These are phyloP conservation scores for Hoplias malabaricus DNA, from an alignment of 2,113 vertebrate species.

Conservation along the genomic window DNA sequence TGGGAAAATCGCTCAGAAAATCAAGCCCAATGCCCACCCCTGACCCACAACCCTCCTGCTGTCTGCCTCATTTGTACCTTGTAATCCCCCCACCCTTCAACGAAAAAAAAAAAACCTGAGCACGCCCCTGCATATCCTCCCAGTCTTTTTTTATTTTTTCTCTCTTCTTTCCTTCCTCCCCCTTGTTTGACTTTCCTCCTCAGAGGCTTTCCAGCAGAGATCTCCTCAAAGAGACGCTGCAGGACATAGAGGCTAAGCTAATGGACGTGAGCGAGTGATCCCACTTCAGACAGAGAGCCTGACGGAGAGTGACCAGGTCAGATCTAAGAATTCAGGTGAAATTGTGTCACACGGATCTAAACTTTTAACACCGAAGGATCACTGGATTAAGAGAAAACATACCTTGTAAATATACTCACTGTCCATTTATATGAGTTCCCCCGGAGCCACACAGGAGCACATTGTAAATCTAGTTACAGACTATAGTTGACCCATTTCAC, in stretches of 20 bases:
- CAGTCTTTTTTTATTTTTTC: slow-evolving; percentile 9
- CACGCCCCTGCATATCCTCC: slow-evolving; percentile 36
- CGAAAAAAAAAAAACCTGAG: slow-evolving; percentile 50
- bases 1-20: slow-evolving; percentile 50
- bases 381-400: too few relatives aligned
- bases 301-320: neutral
- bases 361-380: too few relatives aligned
- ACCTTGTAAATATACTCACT: too few relatives aligned
- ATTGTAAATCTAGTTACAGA: too few relatives aligned
- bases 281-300: neutral
- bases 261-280: neutral
- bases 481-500: too few relatives aligned
- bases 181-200: slow-evolving; percentile 46
- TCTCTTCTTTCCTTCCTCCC: slow-evolving; percentile 7
- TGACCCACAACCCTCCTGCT: slow-evolving; percentile 6
- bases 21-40: slow-evolving; percentile 13
- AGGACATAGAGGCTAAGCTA: slow-evolving; percentile 25
- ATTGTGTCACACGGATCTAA: neutral
- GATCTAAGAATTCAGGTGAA: neutral
- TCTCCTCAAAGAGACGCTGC: slow-evolving; percentile 29
- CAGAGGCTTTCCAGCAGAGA: slow-evolving; percentile 34
- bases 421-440: too few relatives aligned
- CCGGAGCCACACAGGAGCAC: too few relatives aligned
- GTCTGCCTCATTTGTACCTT: slow-evolving; percentile 53
- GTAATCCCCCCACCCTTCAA: slow-evolving; percentile 57